phyloP scores from a whole-genome alignment of 2,797 vertebrate genomes.

The Erethizon dorsatum region DNA sequence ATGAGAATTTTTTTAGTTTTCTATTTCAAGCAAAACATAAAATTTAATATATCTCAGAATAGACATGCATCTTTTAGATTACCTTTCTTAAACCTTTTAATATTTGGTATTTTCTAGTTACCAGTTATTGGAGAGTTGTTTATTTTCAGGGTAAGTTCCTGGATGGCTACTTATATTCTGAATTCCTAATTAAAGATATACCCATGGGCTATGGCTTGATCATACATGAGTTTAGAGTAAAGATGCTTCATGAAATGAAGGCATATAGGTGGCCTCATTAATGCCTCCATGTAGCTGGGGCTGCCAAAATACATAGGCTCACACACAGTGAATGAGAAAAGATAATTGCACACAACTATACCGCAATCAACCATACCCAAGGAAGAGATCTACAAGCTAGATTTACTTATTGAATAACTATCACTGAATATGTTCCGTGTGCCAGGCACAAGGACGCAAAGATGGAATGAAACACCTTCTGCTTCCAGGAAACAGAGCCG shows the following conservation, averaged over 20 bases:
- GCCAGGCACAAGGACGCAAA: not conserved
- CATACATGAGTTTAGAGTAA: not conserved
- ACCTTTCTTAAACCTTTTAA: not conserved
- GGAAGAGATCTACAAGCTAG: not conserved
- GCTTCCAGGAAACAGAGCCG: not conserved
- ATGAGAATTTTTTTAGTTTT: not conserved
- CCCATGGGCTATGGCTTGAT: not conserved
- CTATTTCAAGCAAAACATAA: not conserved
- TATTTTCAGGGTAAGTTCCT: not conserved
- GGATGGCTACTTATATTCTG: not conserved
- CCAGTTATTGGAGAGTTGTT: not conserved
- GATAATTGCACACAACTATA: not conserved
- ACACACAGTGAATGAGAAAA: not conserved
- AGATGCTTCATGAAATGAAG: not conserved
- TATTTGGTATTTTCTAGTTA: not conserved
- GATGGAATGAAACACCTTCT: not conserved
- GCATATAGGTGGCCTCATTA: not conserved
- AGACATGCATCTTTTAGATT: not conserved
- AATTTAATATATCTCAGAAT: not conserved
- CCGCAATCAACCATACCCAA: not conserved
- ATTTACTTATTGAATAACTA: not conserved
- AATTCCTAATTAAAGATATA: constrained; percentile 45
- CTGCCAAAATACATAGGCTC: not conserved
- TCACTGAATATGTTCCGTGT: not conserved
- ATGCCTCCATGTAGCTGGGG: not conserved